Evolutionary conservation across 1,140 invertebrate genomes (phyloP).

Genomic region (Eumeta japonica): DNA sequence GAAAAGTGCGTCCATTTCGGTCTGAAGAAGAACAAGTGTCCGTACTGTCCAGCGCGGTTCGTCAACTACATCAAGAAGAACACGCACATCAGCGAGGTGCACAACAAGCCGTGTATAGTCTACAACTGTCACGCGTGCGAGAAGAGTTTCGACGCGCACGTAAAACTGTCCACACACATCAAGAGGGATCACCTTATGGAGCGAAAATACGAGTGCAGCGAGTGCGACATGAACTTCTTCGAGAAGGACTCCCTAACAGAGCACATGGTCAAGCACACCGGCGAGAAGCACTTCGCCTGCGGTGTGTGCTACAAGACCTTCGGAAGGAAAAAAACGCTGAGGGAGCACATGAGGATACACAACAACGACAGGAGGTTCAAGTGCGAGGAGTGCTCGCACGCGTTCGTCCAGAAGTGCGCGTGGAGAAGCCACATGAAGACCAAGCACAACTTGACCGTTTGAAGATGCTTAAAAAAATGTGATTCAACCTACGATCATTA

Average conservation of each 20-base stretch:
- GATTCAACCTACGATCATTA: too few species aligned
- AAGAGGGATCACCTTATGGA: conserved; percentile 38
- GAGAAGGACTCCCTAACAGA: conserved; percentile 51
- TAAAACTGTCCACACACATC: conserved; percentile 21
- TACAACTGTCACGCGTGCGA: conserved; percentile 3
- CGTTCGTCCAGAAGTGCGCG: conserved; percentile 42
- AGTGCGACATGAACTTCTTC: conserved; percentile 57
- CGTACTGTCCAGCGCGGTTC: conserved; percentile 10
- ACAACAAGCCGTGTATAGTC: not conserved
- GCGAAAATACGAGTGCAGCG: conserved; percentile 36
- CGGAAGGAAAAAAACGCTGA: conserved; percentile 58
- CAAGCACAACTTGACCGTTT: conserved; percentile 28
- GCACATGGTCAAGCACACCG: conserved; percentile 61
- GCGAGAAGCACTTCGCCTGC: conserved; percentile 67
- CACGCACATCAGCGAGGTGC: not conserved
- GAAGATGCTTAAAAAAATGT: too few species aligned
- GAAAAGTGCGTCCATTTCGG: conserved; percentile 26
- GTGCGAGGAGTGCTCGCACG: conserved; percentile 41
- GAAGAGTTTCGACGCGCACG: conserved; percentile 1
- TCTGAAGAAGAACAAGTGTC: conserved; percentile 34
- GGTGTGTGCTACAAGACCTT: conserved; percentile 64
- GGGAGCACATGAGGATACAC: conserved; percentile 62
- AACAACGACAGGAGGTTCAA: conserved; percentile 40
- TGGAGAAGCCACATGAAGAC: conserved; percentile 36
- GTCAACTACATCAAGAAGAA: not conserved